Conservation (phyloP, 2,888 invertebrate genomes). For the Drosophila imparisetae region DNA sequence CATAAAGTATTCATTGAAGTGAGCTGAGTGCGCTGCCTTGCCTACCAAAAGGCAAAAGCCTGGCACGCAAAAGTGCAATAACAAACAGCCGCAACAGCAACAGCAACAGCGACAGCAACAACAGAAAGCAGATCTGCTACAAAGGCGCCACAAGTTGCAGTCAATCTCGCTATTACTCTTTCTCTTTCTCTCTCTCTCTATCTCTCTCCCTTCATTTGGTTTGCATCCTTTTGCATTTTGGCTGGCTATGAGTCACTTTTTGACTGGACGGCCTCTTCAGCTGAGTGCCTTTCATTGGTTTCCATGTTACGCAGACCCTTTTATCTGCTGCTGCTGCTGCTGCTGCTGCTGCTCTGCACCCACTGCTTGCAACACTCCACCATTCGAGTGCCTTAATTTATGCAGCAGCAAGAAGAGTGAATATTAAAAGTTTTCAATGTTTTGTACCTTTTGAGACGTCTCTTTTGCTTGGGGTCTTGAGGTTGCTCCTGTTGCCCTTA, state of each 20-base stretch:
- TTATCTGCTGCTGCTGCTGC: slow-evolving; percentile 60
- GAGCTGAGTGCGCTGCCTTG: slow-evolving; percentile 70
- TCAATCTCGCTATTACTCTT: slow-evolving; percentile 43
- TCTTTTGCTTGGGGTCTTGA: slow-evolving; percentile 34
- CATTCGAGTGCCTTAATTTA: slow-evolving; percentile 69
- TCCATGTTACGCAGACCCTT: slow-evolving; percentile 51
- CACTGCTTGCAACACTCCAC: slow-evolving; percentile 7
- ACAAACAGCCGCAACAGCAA: slow-evolving; percentile 61
- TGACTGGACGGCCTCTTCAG: slow-evolving; percentile 44
- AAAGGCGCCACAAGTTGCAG: slow-evolving; percentile 78
- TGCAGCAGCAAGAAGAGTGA: slow-evolving; percentile 71
- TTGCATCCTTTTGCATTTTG: slow-evolving; percentile 50
- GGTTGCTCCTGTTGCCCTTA: slow-evolving; percentile 16
- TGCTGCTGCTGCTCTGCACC: slow-evolving; percentile 31
- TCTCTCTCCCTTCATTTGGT: slow-evolving; percentile 1
- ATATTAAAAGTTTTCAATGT: slow-evolving; percentile 76
- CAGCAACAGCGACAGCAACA: slow-evolving; percentile 46
- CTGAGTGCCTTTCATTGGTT: slow-evolving; percentile 72
- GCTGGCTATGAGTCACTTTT: slow-evolving; percentile 53
- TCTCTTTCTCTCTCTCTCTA: neutral
- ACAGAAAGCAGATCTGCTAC: slow-evolving; percentile 37
- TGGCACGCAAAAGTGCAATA: slow-evolving; percentile 80
- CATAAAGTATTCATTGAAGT: slow-evolving; percentile 82
- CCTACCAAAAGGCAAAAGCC: slow-evolving; percentile 25
- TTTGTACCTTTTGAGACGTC: slow-evolving; percentile 60